A percentile compares a stretch with the other conserved stretches of the same genome.
Conservation (phyloP, 2,113 vertebrate species). For the Pongo pygmaeus region DNA sequence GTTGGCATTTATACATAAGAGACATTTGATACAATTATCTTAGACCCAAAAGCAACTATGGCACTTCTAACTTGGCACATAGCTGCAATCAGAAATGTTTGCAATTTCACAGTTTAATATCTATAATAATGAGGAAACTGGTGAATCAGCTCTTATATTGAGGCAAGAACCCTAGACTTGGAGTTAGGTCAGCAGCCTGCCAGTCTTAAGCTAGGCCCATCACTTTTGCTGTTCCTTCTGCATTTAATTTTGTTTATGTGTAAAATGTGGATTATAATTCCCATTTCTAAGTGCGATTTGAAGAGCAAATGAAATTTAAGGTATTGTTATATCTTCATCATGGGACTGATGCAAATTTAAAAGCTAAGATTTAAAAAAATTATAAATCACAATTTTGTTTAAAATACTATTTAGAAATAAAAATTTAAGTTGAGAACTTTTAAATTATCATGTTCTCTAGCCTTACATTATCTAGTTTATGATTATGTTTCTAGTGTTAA, state of each 20-base stretch:
- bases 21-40: neutral
- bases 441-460: neutral
- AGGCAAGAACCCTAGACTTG: too few species aligned
- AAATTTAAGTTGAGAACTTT: neutral
- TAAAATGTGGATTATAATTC: neutral
- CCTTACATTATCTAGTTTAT: neutral
- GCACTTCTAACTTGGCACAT: neutral
- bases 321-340: neutral
- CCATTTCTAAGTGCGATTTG: neutral
- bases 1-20: neutral
- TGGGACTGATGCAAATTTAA: neutral
- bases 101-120: neutral
- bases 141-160: neutral
- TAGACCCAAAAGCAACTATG: neutral
- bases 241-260: neutral
- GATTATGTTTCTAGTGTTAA: neutral
- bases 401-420: neutral
- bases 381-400: neutral
- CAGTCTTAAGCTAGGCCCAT: neutral
- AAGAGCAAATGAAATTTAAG: neutral
- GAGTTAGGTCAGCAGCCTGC: neutral
- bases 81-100: neutral
- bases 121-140: neutral
- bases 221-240: neutral
- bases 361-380: neutral